Evolutionary conservation across 2,113 vertebrate species (phyloP).

Genomic region (Megaceryle maxima): DNA sequence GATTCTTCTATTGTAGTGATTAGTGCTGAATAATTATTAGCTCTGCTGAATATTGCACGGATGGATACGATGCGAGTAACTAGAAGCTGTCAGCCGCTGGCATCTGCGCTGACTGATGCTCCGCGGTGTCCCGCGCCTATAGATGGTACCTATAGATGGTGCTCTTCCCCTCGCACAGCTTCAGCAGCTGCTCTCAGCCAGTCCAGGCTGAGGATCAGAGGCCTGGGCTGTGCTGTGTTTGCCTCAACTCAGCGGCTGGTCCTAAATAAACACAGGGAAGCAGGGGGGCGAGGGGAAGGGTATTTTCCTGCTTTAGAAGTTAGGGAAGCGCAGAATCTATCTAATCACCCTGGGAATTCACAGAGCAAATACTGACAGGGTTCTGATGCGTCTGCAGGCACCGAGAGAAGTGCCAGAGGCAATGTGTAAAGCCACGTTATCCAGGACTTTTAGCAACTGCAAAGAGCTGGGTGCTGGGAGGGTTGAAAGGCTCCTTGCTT

Average conservation of each 20-base stretch:
- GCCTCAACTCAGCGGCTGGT: not conserved
- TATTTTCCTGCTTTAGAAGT: not conserved
- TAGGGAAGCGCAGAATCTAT: fast-evolving
- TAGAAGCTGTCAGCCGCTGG: not conserved
- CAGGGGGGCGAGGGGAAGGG: fast-evolving
- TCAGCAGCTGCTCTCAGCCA: not conserved
- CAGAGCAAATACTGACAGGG: fast-evolving
- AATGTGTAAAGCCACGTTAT: fast-evolving
- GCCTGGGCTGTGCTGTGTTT: not conserved
- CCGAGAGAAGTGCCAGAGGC: fast-evolving
- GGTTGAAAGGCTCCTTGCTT: not conserved
- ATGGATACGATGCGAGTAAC: not conserved
- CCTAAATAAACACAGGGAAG: not conserved
- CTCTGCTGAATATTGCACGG: not conserved
- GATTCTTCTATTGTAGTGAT: constrained; percentile 69
- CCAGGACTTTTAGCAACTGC: not conserved
- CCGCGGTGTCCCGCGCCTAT: not conserved
- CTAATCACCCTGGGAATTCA: fast-evolving
- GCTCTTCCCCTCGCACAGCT: constrained; percentile 25
- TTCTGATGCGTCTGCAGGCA: not conserved
- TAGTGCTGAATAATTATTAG: constrained; percentile 72
- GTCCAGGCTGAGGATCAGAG: not conserved
- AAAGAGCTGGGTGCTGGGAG: not conserved
- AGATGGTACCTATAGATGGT: constrained; percentile 32
- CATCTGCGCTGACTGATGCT: not conserved